Evolutionary conservation across 2,113 vertebrate genomes (phyloP), one percentile per base, ranked within the genome.

Genomic region (Equus quagga): DNA sequence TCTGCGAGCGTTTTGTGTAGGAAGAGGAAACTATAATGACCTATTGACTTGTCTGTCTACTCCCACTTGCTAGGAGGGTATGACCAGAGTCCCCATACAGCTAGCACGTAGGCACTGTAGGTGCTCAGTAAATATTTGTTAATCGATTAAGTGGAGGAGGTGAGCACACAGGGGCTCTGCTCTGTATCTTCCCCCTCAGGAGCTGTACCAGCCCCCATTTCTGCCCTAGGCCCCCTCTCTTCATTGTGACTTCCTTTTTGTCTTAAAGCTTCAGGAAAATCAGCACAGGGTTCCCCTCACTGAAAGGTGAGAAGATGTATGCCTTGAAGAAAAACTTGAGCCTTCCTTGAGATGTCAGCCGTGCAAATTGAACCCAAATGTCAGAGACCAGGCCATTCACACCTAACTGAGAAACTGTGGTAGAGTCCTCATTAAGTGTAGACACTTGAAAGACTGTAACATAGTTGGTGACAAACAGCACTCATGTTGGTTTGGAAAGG

Each of bases 211-310:
- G 19, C 33, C 18, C 14, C 44, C 13, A n/a, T 58, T 46, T 44
- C 72, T 87, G 28, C n/a, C n/a, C 33, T 3, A 0, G 6, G 15
- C 51, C 31, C 24, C 14, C 24, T 67, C 8, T 51, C 36, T 78
- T 76, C 60, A 18, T 26, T 80, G 26, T 36, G 79, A 83, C 80
- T 83, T 90, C 5, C n/a, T 92, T 80, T 19, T 94, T 36, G 65
- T 31, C 49, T 72, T 69, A 91, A 72, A 82, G 33, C 69, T 93
- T 85, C 70, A 49, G 81, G 49, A 83, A 96, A 75, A 72, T 75
- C 56, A 78, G 65, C 62, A 69, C 41, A 84, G 33, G 56, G 3
- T 13, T 24, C 33, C 76, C 79, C 56, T 96, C 36, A 76, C n/a
- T 62, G 15, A 54, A 67, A 83, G 33, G 24, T 60, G n/a, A 87